Base-by-base conservation (phyloP, 30 jellyfish, hydroid and myxozoan genomes). In the Hydra vulgaris region DNA sequence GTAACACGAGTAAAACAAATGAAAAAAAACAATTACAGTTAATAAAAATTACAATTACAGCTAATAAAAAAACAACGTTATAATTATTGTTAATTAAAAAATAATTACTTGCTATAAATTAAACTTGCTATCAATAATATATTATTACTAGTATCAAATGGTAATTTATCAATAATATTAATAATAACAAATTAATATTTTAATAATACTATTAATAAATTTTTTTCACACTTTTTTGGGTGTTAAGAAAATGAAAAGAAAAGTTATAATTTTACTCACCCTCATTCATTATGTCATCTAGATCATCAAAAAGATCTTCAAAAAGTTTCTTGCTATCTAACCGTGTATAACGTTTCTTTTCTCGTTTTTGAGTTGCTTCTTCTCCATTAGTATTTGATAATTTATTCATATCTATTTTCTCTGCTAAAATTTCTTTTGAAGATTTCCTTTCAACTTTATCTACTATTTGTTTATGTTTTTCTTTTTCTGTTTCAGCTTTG, bases 221-320 rank as follows among this genome's bases (percentile, higher is more conserved):
- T n/a, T n/a, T n/a, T n/a, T n/a, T n/a, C n/a, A n/a, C n/a, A n/a
- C n/a, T n/a, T n/a, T n/a, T n/a, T n/a, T n/a, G n/a, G n/a, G n/a
- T n/a, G n/a, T n/a, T n/a, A 40, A 40, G 61, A 40, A 40, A 40
- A 40, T 5, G 5, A 3, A 40, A 40, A 40, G 61, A 12, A 40
- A 40, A 40, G 61, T 3, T 40, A 40, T 3, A 40, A 5, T 12
- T 40, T 16, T 27, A 78, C 85, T 78, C 21, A 78, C 88, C 96
- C 1, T 88, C 84, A 76, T 77, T 79, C 21, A 84, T 17, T 74
- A 89, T 84, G 54, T 26, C 71, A 19, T 89, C 95, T 8, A 89
- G 81, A 71, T 89, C 95, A 26, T 89, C 84, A 27, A 15, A 19
- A 52, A 78, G 26, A n/a, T 78, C 85, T 53, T 78, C 77, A 23